phyloP scores from a whole-genome alignment of 2,888 invertebrate species.

The Idaea aversata region DNA sequence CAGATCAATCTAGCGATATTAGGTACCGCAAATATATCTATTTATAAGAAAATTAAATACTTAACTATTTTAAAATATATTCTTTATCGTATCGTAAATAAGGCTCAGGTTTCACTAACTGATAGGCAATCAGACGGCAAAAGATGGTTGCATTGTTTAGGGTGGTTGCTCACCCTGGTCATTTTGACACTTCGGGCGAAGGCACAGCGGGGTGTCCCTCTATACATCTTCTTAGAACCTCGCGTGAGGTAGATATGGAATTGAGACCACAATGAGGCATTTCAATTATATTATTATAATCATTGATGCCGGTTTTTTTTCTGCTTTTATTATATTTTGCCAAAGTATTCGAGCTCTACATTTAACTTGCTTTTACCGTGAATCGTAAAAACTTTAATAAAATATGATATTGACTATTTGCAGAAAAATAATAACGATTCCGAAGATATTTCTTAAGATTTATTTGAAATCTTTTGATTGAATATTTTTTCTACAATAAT shows the following conservation, averaged over 20 bases:
- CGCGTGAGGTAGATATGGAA: slow-evolving; percentile 58
- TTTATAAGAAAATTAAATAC: slow-evolving; percentile 9
- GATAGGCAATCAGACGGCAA: slow-evolving; percentile 4
- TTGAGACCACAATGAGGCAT: slow-evolving; percentile 61
- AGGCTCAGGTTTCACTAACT: neutral
- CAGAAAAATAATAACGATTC: neutral
- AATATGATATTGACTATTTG: neutral
- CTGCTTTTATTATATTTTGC: too few relatives aligned
- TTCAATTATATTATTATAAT: slow-evolving; percentile 65
- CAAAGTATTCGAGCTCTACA: neutral
- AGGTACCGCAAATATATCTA: slow-evolving; percentile 50
- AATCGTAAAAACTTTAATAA: neutral
- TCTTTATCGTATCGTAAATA: neutral
- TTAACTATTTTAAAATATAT: slow-evolving; percentile 4
- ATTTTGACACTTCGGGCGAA: slow-evolving; percentile 78
- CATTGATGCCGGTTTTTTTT: slow-evolving; percentile 14
- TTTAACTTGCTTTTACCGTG: neutral
- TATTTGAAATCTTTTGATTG: neutral
- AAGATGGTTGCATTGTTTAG: slow-evolving; percentile 28
- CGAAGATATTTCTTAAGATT: neutral
- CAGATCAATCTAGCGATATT: slow-evolving; percentile 63
- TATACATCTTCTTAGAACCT: slow-evolving; percentile 70
- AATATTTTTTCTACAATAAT: neutral
- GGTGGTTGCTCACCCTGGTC: slow-evolving; percentile 68
- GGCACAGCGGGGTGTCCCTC: slow-evolving; percentile 67